Percentiles rank a stretch among this genome's conserved stretches.
These are phyloP conservation scores for Indicator indicator DNA, from an alignment of 2,113 vertebrate genomes.

Conservation along the genomic window DNA sequence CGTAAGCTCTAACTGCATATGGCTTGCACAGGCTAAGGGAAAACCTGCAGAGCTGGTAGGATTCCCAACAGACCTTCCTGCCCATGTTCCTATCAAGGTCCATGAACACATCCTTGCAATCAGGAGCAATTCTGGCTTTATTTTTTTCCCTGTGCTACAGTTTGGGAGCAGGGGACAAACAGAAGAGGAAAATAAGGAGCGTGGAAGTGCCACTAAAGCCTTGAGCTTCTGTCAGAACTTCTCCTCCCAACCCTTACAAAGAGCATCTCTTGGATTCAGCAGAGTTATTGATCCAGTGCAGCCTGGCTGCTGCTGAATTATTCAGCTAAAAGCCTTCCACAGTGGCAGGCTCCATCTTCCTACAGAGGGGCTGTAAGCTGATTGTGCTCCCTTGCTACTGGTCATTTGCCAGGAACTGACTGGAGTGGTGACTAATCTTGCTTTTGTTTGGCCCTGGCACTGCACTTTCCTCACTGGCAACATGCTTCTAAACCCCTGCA, in stretches of 20 bases:
- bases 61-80: neutral
- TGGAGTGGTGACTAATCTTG: neutral
- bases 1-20: neutral
- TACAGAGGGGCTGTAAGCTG: neutral
- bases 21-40: neutral
- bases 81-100: rapidly evolving
- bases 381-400: neutral
- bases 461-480: neutral
- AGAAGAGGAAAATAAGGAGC: neutral
- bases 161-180: neutral
- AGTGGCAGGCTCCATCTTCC: neutral
- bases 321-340: slow-evolving; percentile 23
- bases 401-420: neutral
- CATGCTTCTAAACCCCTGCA: neutral
- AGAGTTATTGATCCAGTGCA: slow-evolving; percentile 17
- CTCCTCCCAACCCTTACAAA: neutral
- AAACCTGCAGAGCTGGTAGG: neutral
- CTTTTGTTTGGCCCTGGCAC: neutral
- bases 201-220: neutral
- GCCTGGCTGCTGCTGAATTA: slow-evolving; percentile 12
- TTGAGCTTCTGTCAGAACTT: neutral
- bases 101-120: neutral
- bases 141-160: neutral
- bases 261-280: neutral
- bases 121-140: neutral